Percentiles rank a stretch among this genome's conserved stretches.
Conservation (phyloP, 2,888 invertebrate genomes). For the Cephus pulcher region DNA sequence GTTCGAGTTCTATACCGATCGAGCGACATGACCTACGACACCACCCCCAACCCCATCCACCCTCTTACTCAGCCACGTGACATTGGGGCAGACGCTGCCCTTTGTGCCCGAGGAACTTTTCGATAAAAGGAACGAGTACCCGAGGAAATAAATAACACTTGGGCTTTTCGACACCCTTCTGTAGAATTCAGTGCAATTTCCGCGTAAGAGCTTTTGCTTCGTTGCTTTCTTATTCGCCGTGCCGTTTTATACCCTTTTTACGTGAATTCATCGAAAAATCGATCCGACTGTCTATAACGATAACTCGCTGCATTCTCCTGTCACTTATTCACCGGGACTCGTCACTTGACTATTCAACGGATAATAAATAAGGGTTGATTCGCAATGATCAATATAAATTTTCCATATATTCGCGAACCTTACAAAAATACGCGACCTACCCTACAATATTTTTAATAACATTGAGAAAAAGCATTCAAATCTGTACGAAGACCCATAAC, state of each 20-base stretch:
- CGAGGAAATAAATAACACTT: neutral
- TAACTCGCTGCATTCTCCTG: neutral
- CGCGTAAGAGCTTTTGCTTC: neutral
- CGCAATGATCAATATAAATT: neutral
- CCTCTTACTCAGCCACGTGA: neutral
- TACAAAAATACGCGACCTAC: neutral
- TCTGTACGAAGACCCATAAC: neutral
- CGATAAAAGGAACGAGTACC: neutral
- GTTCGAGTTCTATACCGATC: neutral
- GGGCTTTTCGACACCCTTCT: neutral
- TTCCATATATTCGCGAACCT: neutral
- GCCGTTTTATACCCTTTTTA: neutral
- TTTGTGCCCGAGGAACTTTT: neutral
- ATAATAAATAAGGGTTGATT: neutral
- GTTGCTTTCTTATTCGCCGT: neutral
- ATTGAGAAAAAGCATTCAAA: no score
- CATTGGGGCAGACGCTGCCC: neutral
- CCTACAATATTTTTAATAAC: neutral
- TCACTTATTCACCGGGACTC: neutral
- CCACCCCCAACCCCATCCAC: neutral
- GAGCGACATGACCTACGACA: neutral
- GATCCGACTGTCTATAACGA: neutral
- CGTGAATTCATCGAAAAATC: neutral
- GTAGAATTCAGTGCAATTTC: neutral
- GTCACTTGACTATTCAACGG: neutral